Evolutionary conservation across 2,888 invertebrate species (phyloP).

Genomic region (Anodontia alba): DNA sequence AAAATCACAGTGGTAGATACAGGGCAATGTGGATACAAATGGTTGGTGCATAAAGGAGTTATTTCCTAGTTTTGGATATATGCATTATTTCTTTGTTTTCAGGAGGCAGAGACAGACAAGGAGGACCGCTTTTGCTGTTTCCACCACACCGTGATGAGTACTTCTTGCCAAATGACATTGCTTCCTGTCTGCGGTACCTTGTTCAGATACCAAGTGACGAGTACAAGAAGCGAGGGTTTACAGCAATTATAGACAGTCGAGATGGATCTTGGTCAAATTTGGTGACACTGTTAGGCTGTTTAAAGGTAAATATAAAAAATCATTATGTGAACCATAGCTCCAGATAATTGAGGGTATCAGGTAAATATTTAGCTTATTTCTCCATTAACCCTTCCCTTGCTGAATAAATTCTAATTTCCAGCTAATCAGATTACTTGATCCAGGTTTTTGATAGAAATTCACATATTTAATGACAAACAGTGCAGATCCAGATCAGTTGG

Average conservation of each 20-base stretch:
- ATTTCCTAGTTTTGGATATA: too few species aligned
- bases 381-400: not conserved
- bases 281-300: constrained; percentile 75
- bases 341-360: too few species aligned
- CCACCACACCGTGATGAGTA: constrained; percentile 95
- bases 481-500: too few species aligned
- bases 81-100: too few species aligned
- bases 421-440: too few species aligned
- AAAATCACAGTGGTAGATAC: too few species aligned
- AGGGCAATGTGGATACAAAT: too few species aligned
- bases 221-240: constrained; percentile 94
- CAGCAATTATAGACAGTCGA: constrained; percentile 98
- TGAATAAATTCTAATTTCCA: too few species aligned
- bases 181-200: constrained; percentile 95
- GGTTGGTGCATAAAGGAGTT: too few species aligned
- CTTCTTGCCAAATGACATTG: constrained; percentile 96
- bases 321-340: not conserved
- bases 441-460: too few species aligned
- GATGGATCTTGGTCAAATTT: constrained; percentile 87
- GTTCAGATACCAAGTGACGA: constrained; percentile 96
- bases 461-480: too few species aligned
- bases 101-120: constrained; percentile 95
- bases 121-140: constrained; percentile 95
- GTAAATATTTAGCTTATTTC: too few species aligned
- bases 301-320: constrained; percentile 76